Evolutionary conservation across 2,888 invertebrate genomes (phyloP).

Genomic region (Ormyrus thymus): DNA sequence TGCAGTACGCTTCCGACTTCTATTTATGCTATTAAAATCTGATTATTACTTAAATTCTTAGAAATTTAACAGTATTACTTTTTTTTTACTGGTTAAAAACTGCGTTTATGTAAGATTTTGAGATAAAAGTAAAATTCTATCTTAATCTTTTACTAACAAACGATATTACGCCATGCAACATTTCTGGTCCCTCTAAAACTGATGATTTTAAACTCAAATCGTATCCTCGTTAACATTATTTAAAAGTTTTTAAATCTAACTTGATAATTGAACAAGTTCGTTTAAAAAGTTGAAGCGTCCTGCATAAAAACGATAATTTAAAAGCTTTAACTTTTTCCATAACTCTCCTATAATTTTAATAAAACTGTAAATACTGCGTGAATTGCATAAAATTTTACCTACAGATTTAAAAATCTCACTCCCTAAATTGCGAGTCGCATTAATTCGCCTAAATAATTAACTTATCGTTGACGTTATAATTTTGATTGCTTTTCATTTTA

Average conservation of each 20-base stretch:
- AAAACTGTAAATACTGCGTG: conserved; percentile 15
- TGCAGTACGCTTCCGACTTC: conserved; percentile 32
- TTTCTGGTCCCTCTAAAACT: conserved; percentile 52
- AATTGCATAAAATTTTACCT: conserved; percentile 15
- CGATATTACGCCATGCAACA: conserved; percentile 29
- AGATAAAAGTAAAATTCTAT: not conserved
- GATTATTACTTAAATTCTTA: conserved; percentile 16
- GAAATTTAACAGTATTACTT: conserved; percentile 21
- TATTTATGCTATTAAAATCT: not conserved
- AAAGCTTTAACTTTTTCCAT: conserved; percentile 14
- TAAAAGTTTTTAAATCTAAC: conserved; percentile 17
- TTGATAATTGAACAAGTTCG: conserved; percentile 17
- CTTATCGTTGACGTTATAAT: conserved; percentile 20
- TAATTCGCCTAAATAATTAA: conserved; percentile 30
- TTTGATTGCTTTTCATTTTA: conserved; percentile 44
- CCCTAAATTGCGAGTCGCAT: not conserved
- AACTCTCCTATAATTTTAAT: conserved; percentile 14
- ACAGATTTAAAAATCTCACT: conserved; percentile 2
- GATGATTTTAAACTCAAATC: conserved; percentile 34
- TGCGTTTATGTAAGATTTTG: not conserved
- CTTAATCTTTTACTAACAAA: conserved; percentile 1
- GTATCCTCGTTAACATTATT: conserved; percentile 9
- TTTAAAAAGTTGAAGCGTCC: conserved; percentile 26
- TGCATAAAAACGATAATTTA: conserved; percentile 26
- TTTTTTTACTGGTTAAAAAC: conserved; percentile 3